These are phyloP conservation scores for Ceyx erithaca DNA, from an alignment of 2,797 vertebrate species.

Conservation along the genomic window DNA sequence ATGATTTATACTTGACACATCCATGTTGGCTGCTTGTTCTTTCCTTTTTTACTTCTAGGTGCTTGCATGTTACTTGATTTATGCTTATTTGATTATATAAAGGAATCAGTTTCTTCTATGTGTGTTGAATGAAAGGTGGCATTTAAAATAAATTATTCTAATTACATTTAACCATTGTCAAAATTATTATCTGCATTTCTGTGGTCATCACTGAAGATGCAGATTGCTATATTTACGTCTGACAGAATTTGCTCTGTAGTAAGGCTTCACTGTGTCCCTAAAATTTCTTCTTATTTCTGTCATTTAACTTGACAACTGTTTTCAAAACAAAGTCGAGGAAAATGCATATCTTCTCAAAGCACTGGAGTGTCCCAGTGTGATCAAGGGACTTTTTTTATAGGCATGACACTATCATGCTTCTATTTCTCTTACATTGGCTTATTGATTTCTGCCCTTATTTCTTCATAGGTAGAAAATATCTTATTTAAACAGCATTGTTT, in stretches of 20 bases:
- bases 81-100: not conserved
- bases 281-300: not conserved
- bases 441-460: not conserved
- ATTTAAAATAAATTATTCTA: not conserved
- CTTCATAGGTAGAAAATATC: not conserved
- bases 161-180: not conserved
- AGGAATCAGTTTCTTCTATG: not conserved
- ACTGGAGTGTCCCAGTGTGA: not conserved
- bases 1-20: slow-evolving; percentile 55
- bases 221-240: not conserved
- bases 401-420: not conserved
- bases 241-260: not conserved
- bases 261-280: not conserved
- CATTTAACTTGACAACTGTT: not conserved
- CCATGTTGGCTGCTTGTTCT: slow-evolving; percentile 22
- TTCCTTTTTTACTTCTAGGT: slow-evolving; percentile 15
- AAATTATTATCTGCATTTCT: not conserved
- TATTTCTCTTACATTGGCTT: not conserved
- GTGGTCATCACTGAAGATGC: not conserved
- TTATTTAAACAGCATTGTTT: not conserved
- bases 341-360: not conserved
- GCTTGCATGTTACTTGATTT: slow-evolving; percentile 7
- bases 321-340: not conserved
- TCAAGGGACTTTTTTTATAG: not conserved
- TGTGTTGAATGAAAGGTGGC: not conserved